Conservation (phyloP, 2,113 vertebrate species). For the Pagrus major region DNA sequence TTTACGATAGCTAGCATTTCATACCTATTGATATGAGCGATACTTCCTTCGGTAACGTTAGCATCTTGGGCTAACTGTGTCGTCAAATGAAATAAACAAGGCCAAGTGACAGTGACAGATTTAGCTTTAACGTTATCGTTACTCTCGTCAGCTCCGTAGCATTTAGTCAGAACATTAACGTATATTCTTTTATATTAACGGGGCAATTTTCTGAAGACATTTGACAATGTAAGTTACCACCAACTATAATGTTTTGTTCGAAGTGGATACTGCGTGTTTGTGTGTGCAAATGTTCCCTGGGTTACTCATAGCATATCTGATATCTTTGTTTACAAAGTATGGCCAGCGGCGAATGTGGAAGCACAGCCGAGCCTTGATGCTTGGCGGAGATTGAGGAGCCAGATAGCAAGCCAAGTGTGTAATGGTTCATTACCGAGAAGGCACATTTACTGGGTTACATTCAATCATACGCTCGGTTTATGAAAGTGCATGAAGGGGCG, state of each 20-base stretch:
- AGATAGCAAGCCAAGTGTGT: constrained; percentile 15
- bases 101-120: constrained; percentile 42
- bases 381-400: constrained; percentile 5
- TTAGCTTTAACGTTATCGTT: neutral
- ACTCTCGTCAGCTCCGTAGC: neutral
- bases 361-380: neutral
- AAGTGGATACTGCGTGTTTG: neutral
- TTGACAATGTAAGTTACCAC: accelerated
- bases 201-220: neutral
- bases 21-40: neutral
- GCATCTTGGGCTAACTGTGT: constrained; percentile 1
- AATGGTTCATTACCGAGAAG: constrained; percentile 9
- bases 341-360: constrained; percentile 1
- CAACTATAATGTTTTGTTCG: neutral
- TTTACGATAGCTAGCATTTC: neutral
- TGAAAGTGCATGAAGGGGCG: neutral
- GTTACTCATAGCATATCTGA: constrained; percentile 50
- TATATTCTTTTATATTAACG: neutral
- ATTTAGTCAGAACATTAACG: neutral
- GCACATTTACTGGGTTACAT: constrained; percentile 29
- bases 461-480: constrained; percentile 18
- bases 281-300: constrained; percentile 17
- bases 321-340: constrained; percentile 75
- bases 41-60: neutral
- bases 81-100: constrained; percentile 45